Evolutionary conservation across 2,113 vertebrate genomes (phyloP).

Genomic region (Grammomys surdaster): DNA sequence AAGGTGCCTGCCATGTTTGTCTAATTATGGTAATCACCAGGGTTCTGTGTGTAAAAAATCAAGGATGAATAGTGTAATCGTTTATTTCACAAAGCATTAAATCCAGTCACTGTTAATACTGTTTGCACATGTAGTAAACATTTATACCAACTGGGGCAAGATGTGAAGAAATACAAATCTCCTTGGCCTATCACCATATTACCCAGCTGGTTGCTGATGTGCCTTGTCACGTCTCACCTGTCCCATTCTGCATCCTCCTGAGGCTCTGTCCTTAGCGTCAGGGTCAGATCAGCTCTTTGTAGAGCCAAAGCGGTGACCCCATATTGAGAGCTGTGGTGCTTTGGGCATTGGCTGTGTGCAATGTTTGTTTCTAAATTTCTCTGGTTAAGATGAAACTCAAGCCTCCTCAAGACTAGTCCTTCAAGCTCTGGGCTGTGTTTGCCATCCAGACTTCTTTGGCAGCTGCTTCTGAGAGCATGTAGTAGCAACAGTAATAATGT

Average conservation of each 20-base stretch:
- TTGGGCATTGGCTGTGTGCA: not conserved
- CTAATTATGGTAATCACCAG: not conserved
- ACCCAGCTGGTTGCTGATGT: fast-evolving
- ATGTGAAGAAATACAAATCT: not conserved
- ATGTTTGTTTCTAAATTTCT: not conserved
- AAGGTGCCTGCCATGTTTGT: fast-evolving
- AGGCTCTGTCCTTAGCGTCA: not conserved
- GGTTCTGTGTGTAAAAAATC: not conserved
- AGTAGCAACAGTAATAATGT: not conserved
- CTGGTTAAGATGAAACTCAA: not conserved
- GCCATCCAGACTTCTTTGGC: not conserved
- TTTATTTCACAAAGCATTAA: not conserved
- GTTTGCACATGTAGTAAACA: fast-evolving
- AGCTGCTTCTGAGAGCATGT: not conserved
- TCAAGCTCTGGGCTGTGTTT: not conserved
- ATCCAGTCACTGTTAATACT: not conserved
- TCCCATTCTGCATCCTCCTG: not conserved
- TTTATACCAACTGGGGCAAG: no score
- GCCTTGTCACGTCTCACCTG: fast-evolving
- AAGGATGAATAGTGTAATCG: no score
- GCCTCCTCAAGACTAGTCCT: not conserved
- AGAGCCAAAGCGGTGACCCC: not conserved
- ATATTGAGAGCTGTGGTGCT: not conserved
- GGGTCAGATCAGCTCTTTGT: not conserved
- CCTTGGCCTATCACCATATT: not conserved